Evolutionary conservation across 2,113 vertebrate species (phyloP).

Genomic region (Ancistrus triradiatus): DNA sequence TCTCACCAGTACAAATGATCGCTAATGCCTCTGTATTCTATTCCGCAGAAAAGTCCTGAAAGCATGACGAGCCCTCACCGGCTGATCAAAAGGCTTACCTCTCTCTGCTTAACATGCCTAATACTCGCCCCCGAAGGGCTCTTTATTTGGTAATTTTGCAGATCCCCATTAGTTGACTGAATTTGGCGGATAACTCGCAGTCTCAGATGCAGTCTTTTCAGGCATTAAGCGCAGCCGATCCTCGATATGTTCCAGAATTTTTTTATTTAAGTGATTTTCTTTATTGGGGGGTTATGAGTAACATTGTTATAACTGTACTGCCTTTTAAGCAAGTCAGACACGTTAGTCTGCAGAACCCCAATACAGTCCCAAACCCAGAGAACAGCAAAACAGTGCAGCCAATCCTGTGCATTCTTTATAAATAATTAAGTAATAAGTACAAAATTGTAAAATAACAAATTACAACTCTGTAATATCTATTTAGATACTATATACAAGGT

Average conservation of each 20-base stretch:
- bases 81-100: slow-evolving; percentile 44
- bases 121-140: slow-evolving; percentile 20
- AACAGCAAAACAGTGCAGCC: too few species aligned
- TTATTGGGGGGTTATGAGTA: slow-evolving; percentile 28
- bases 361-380: not conserved
- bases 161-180: slow-evolving; percentile 21
- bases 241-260: not conserved
- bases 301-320: slow-evolving; percentile 33
- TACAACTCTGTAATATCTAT: too few species aligned
- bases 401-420: too few species aligned
- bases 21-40: slow-evolving; percentile 42
- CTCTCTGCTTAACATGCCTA: slow-evolving; percentile 31
- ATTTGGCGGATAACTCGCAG: slow-evolving; percentile 25
- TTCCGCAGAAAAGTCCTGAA: slow-evolving; percentile 34
- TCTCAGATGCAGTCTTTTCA: slow-evolving; percentile 22
- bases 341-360: not conserved
- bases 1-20: slow-evolving; percentile 28
- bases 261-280: slow-evolving; percentile 21
- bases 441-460: too few species aligned
- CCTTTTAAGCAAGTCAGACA: not conserved
- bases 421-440: too few species aligned
- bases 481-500: too few species aligned
- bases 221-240: slow-evolving; percentile 25
- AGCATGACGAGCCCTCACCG: slow-evolving; percentile 31
- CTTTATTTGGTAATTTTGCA: slow-evolving; percentile 34